Evolutionary conservation across 2,888 invertebrate species (phyloP).

Genomic region (Eudasyphora cyanicolor): DNA sequence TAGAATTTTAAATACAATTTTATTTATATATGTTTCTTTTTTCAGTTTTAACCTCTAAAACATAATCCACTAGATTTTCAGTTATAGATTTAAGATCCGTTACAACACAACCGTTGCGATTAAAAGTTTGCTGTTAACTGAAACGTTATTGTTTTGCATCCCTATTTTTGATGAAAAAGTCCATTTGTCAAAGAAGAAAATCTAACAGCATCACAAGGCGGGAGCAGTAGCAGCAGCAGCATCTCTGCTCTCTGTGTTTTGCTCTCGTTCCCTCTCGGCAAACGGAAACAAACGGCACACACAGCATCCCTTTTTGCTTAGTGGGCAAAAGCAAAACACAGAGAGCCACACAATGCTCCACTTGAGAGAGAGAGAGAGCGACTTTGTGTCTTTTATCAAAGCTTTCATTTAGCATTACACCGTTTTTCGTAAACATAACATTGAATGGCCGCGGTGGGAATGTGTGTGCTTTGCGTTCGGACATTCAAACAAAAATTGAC

Average conservation of each 20-base stretch:
- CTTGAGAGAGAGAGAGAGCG: not conserved
- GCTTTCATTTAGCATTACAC: conserved; percentile 2
- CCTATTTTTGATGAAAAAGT: conserved; percentile 42
- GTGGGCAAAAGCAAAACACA: no score
- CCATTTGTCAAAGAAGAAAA: not conserved
- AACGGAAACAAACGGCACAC: not conserved
- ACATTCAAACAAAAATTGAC: no score
- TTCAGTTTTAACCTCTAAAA: no score
- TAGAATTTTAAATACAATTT: not conserved
- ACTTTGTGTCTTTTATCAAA: not conserved
- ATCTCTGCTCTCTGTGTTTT: not conserved
- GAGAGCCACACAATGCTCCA: not conserved
- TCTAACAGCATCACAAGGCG: conserved; percentile 3
- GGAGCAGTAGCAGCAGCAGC: no score
- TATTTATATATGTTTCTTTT: not conserved
- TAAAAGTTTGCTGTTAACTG: conserved; percentile 78
- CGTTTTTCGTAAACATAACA: conserved; percentile 27
- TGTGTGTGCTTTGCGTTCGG: no score
- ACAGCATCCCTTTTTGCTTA: conserved; percentile 16
- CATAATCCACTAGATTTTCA: no score
- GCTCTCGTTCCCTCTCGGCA: not conserved
- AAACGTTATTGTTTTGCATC: conserved; percentile 65
- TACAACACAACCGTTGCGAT: conserved; percentile 75
- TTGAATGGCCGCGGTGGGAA: not conserved
- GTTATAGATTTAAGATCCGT: conserved; percentile 57